Evolutionary conservation across 2,113 vertebrate species (phyloP).

Genomic region (Melanotaenia duboulayi): DNA sequence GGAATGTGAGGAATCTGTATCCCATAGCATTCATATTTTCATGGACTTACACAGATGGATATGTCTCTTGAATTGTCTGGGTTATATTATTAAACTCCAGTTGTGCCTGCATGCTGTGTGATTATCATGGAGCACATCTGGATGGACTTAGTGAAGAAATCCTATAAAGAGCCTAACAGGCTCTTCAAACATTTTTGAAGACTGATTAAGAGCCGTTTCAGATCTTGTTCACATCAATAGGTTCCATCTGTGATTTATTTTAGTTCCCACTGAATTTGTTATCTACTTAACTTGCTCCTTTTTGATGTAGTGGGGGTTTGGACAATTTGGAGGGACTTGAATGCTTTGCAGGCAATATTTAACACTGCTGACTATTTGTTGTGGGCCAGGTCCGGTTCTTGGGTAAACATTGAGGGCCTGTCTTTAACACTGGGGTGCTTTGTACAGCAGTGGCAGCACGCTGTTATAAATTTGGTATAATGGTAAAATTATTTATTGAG

Average conservation of each 20-base stretch:
- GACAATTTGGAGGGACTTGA: neutral
- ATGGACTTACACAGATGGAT: conserved; percentile 46
- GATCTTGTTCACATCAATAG: conserved; percentile 76
- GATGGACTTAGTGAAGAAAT: conserved; percentile 78
- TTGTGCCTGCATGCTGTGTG: conserved; percentile 58
- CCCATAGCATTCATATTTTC: conserved; percentile 19
- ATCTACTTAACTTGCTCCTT: conserved; percentile 48
- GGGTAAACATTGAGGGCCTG: conserved; percentile 1
- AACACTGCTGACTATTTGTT: conserved; percentile 36
- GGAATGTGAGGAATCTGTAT: conserved; percentile 13
- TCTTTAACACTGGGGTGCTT: neutral
- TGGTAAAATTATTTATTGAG: neutral
- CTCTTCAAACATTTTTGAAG: conserved; percentile 77
- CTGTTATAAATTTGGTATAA: neutral
- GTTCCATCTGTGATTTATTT: conserved; percentile 78
- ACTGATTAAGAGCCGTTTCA: conserved; percentile 78
- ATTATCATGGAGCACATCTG: conserved; percentile 82
- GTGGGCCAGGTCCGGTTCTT: conserved; percentile 18
- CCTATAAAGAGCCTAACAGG: conserved; percentile 81
- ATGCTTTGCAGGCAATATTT: conserved; percentile 8
- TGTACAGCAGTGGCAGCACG: neutral
- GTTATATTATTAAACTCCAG: conserved; percentile 50
- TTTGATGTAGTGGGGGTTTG: conserved; percentile 10
- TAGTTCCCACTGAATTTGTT: conserved; percentile 57
- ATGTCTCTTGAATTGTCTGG: conserved; percentile 37